phyloP scores from a whole-genome alignment of 2,797 vertebrate genomes.

The Falco cherrug region DNA sequence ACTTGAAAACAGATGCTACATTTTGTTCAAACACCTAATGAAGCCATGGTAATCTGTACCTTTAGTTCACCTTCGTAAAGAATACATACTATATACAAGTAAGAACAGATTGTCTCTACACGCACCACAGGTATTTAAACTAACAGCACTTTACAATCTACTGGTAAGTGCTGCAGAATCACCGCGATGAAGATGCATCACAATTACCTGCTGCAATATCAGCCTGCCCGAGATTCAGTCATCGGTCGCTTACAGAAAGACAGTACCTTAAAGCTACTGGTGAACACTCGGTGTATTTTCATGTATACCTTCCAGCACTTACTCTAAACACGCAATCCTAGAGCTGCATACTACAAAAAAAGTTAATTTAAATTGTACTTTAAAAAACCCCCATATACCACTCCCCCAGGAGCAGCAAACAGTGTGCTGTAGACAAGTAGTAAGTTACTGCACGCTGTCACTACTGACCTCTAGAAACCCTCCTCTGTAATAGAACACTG shows the following conservation, averaged over 20 bases:
- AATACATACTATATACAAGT: background rate
- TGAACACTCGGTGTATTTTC: constrained; percentile 71
- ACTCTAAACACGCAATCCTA: constrained; percentile 48
- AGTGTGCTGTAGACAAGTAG: constrained; percentile 15
- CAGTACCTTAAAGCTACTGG: constrained; percentile 75
- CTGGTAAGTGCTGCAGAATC: constrained; percentile 68
- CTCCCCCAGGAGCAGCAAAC: constrained; percentile 11
- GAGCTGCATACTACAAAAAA: background rate
- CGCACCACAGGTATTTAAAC: constrained; percentile 66
- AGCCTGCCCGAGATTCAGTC: constrained; percentile 50
- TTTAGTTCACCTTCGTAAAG: background rate
- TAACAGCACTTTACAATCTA: constrained; percentile 56
- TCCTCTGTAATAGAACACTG: constrained; percentile 81
- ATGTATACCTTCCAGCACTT: constrained; percentile 80
- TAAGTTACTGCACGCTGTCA: constrained; percentile 54
- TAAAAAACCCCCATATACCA: background rate
- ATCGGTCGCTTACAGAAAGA: constrained; percentile 71
- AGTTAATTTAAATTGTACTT: background rate
- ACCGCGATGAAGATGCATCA: constrained; percentile 62
- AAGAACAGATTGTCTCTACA: constrained; percentile 23
- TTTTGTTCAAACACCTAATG: background rate
- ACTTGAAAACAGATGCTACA: background rate
- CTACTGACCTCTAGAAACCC: constrained; percentile 70
- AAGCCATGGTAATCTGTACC: background rate
- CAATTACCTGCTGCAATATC: constrained; percentile 79